Percentiles rank a stretch among this genome's conserved stretches.
Evolutionary conservation across 2,113 vertebrate genomes (phyloP).

Genomic region (Scatophagus argus): DNA sequence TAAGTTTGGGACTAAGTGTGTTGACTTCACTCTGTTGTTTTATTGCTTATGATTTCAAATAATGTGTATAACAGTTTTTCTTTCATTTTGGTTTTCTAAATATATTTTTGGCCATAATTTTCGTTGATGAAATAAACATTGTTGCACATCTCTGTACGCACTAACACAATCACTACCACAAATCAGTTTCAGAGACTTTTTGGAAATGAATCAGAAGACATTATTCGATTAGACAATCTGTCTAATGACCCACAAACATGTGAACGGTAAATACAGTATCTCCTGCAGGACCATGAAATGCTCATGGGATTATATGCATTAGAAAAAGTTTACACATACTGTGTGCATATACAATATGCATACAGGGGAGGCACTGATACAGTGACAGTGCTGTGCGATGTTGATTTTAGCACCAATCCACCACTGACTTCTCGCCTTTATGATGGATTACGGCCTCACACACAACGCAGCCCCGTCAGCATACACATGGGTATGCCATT

Average conservation of each 20-base stretch:
- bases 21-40: no score
- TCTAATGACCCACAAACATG: background rate
- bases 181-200: background rate
- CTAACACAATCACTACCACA: background rate
- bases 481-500: constrained; percentile 55
- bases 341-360: no score
- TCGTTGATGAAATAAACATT: no score
- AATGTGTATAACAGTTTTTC: no score
- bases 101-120: no score
- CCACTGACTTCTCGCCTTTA: constrained; percentile 17
- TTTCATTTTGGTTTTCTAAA: no score
- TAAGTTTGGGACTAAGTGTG: no score
- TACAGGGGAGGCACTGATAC: constrained; percentile 1
- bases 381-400: background rate
- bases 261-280: background rate
- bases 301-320: background rate
- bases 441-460: constrained; percentile 51
- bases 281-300: background rate
- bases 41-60: no score
- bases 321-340: background rate
- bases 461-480: constrained; percentile 38
- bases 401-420: constrained; percentile 18
- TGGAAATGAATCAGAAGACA: background rate
- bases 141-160: no score
- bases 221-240: background rate